Base-by-base conservation (phyloP, 2,888 invertebrate species). In the Dryococelus australis region DNA sequence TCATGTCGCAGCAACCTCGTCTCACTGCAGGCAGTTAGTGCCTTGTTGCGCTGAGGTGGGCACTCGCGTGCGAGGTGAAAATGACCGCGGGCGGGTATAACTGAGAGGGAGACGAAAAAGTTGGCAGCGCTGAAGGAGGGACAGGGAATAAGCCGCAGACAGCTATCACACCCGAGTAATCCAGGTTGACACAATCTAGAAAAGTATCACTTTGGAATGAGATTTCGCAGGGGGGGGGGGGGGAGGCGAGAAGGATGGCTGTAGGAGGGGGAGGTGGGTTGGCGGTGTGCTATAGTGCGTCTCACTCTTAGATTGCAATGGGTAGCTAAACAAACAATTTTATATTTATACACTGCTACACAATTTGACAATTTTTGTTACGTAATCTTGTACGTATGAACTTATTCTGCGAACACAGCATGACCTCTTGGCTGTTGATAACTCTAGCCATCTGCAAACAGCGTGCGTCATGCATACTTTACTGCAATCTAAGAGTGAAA, bases 21-120 rank as follows among this genome's bases (percentile, higher is more conserved):
- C 35, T 35, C 35, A 4, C 35, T 35, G 47, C 47, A 20, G 65
- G 65, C 65, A n/a, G 24, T n/a, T 65, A 24, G 65, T 20, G 8
- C 65, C 65, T 65, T 65, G 24, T 65, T 65, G 65, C n/a, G 0
- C 65, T 2, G n/a, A 65, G 65, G 20, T 20, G 65, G n/a, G 13
- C 65, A 20, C 47, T 16, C 65, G 65, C 65, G 65, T 20, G 65
- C 65, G 65, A 65, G 65, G 24, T 65, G 65, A 65, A 65, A 65
- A 65, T 65, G 65, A 65, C 65, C 65, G 65, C 65, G 65, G 65
- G 65, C 65, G 24, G 65, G 65, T 20, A 65, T 65, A 65, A 65
- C 65, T n/a, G 65, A 10, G 65, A 8, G 3, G 12, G 65, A 24
- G 65, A 65, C 6, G 65, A 20, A 65, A 65, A 65, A 65, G 65